These are phyloP conservation scores for Alcedo atthis DNA, from an alignment of 2,797 vertebrate species.

Conservation along the genomic window DNA sequence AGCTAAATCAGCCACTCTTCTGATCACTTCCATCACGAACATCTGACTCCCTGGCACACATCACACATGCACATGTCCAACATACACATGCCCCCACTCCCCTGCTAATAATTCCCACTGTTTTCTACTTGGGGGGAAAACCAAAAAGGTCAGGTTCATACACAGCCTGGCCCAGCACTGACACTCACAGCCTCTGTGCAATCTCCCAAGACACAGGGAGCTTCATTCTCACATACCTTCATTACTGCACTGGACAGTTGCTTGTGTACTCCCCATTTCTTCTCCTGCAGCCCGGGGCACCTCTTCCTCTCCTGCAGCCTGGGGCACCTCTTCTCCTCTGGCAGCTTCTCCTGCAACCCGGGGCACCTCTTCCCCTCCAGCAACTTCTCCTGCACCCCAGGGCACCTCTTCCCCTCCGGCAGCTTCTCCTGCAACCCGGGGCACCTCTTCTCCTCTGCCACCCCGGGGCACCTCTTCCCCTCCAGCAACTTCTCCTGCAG, in stretches of 20 bases:
- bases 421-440: too few relatives aligned
- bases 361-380: too few relatives aligned
- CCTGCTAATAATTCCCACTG: neutral
- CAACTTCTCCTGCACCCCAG: too few relatives aligned
- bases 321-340: too few relatives aligned
- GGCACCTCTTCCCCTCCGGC: too few relatives aligned
- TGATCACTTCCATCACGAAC: neutral
- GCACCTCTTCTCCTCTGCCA: too few relatives aligned
- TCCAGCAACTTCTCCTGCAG: too few relatives aligned
- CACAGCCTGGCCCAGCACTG: neutral
- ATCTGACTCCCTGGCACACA: neutral
- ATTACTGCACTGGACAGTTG: neutral
- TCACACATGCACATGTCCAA: neutral
- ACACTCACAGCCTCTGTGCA: neutral
- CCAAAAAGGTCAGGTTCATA: neutral
- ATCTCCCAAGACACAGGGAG: neutral
- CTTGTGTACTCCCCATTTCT: neutral
- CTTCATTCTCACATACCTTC: neutral
- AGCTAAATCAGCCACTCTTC: neutral
- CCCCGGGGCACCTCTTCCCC: too few relatives aligned
- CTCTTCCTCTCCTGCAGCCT: too few relatives aligned
- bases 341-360: too few relatives aligned
- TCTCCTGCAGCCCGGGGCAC: too few relatives aligned
- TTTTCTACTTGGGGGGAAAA: neutral
- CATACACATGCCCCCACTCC: neutral